A percentile compares a stretch with the other conserved stretches of the same genome.
These are phyloP conservation scores for Callipepla californica DNA, from an alignment of 2,113 vertebrate species.

Conservation along the genomic window DNA sequence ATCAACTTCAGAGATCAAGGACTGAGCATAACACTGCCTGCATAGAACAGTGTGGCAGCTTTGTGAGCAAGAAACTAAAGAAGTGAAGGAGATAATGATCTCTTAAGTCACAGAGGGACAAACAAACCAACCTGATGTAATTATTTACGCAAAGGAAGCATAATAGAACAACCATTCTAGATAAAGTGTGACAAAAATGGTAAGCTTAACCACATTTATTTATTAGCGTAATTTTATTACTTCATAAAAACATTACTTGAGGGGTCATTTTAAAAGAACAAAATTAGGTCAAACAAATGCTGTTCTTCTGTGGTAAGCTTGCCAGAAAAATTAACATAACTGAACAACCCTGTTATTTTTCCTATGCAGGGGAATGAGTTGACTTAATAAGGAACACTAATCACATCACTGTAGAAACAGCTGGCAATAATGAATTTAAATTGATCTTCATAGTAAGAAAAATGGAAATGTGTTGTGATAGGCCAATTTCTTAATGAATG, in stretches of 20 bases:
- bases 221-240: background rate
- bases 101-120: background rate
- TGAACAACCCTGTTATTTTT: background rate
- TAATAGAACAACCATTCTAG: background rate
- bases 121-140: background rate
- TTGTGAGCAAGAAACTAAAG: background rate
- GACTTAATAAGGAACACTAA: conserved; percentile 47
- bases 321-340: background rate
- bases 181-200: background rate
- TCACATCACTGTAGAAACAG: conserved; percentile 22
- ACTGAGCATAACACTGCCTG: background rate
- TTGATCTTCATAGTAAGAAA: conserved; percentile 35
- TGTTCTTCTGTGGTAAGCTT: background rate
- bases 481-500: conserved; percentile 34
- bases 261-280: background rate
- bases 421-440: conserved; percentile 53
- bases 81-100: background rate
- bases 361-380: conserved; percentile 17
- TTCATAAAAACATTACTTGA: background rate
- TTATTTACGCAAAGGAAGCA: background rate
- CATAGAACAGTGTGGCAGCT: accelerated
- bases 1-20: background rate
- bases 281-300: background rate
- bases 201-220: background rate
- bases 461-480: conserved; percentile 29